A percentile compares a stretch with the other conserved stretches of the same genome.
These are phyloP conservation scores for Phenacoccus solenopsis DNA, from an alignment of 1,140 invertebrate species.

Conservation along the genomic window DNA sequence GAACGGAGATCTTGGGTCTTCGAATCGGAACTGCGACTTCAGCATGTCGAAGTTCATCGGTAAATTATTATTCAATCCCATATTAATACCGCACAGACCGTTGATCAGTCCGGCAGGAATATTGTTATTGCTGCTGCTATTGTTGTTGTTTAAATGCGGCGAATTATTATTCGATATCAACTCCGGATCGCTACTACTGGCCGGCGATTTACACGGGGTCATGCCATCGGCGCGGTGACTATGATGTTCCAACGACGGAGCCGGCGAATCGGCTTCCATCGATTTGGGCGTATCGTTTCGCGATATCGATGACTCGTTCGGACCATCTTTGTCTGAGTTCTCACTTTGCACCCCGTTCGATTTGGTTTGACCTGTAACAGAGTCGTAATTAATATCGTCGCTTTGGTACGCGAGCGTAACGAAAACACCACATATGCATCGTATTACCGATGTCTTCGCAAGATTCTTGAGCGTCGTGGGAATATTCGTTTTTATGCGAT, in stretches of 20 bases:
- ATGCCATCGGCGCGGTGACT: constrained; percentile 24
- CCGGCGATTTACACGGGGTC: constrained; percentile 40
- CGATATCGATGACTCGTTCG: neutral
- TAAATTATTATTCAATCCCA: constrained; percentile 36
- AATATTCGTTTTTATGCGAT: constrained; percentile 20
- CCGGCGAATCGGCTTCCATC: constrained; percentile 31
- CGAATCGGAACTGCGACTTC: constrained; percentile 46
- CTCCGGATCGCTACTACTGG: constrained; percentile 34
- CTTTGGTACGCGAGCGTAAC: too few species aligned
- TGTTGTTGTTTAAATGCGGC: constrained; percentile 30
- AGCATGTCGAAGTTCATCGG: constrained; percentile 34
- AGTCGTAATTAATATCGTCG: neutral
- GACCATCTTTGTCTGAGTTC: neutral
- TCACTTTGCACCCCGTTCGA: neutral
- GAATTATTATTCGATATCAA: constrained; percentile 29
- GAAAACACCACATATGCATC: constrained; percentile 11
- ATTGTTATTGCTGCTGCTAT: constrained; percentile 32
- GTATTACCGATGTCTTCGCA: constrained; percentile 18
- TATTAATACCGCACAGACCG: constrained; percentile 33
- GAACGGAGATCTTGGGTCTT: constrained; percentile 53
- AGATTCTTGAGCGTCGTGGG: constrained; percentile 29
- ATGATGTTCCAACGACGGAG: constrained; percentile 28
- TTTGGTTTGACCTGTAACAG: neutral
- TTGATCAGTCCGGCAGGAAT: constrained; percentile 33
- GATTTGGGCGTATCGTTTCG: constrained; percentile 24